These are phyloP conservation scores for Sympetrum striolatum DNA, from an alignment of 2,888 invertebrate genomes.

Conservation along the genomic window DNA sequence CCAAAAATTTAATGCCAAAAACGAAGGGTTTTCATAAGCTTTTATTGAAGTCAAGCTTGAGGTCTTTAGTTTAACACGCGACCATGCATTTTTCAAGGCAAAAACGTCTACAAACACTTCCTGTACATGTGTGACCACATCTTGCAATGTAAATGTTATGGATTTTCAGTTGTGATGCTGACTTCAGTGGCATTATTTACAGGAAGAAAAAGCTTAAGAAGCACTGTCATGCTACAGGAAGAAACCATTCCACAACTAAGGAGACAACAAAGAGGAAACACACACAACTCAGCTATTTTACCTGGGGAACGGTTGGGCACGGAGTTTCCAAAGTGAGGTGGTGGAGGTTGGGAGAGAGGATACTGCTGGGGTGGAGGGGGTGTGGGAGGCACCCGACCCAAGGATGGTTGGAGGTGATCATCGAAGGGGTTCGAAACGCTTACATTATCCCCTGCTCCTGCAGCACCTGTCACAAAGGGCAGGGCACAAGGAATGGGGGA, in stretches of 20 bases:
- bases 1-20: too few relatives aligned
- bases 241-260: slow-evolving; percentile 42
- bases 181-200: not conserved
- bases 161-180: not conserved
- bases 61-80: too few relatives aligned
- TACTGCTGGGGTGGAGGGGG: slow-evolving; percentile 43
- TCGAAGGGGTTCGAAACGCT: slow-evolving; percentile 88
- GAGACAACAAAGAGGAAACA: slow-evolving; percentile 7
- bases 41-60: too few relatives aligned
- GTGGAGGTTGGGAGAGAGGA: slow-evolving; percentile 10
- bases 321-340: slow-evolving; percentile 48
- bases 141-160: too few relatives aligned
- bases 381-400: slow-evolving; percentile 50
- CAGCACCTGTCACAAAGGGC: slow-evolving; percentile 40
- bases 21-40: too few relatives aligned
- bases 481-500: slow-evolving; percentile 35
- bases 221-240: slow-evolving; percentile 44
- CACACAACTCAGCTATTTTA: slow-evolving; percentile 30
- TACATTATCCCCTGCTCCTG: slow-evolving; percentile 72
- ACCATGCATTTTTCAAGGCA: too few relatives aligned
- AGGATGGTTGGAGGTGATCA: slow-evolving; percentile 60
- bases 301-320: slow-evolving; percentile 47
- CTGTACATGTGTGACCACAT: too few relatives aligned
- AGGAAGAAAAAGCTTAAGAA: not conserved
- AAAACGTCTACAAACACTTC: too few relatives aligned